phyloP scores from a whole-genome alignment of 1,140 invertebrate genomes.

The Eupeodes corollae region DNA sequence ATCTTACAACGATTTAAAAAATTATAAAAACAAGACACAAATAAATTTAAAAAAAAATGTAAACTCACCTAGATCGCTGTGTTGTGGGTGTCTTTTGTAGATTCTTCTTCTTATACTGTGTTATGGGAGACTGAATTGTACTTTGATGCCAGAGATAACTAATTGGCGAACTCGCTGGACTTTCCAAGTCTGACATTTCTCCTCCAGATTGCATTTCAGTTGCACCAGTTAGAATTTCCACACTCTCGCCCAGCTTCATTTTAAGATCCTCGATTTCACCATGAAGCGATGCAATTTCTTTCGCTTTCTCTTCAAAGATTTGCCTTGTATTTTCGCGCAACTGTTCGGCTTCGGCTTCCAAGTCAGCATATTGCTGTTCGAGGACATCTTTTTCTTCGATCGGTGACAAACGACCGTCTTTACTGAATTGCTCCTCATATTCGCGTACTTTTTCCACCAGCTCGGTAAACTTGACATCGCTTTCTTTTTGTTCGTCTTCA shows the following conservation, averaged over 20 bases:
- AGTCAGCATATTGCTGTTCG: conserved; percentile 59
- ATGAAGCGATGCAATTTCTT: conserved; percentile 45
- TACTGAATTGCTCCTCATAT: conserved; percentile 65
- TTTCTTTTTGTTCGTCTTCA: conserved; percentile 63
- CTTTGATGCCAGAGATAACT: conserved; percentile 40
- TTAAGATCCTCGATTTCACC: conserved; percentile 39
- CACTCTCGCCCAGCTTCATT: conserved; percentile 26
- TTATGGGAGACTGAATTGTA: conserved; percentile 35
- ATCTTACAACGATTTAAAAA: not conserved
- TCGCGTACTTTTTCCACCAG: conserved; percentile 62
- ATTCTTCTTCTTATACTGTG: conserved; percentile 24
- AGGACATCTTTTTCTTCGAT: conserved; percentile 63
- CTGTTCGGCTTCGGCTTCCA: conserved; percentile 57
- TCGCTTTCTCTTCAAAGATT: conserved; percentile 38
- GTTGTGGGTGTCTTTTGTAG: conserved; percentile 4
- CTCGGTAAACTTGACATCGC: conserved; percentile 64
- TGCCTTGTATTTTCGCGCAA: conserved; percentile 29
- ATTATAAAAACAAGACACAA: not conserved
- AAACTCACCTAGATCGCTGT: too few species aligned
- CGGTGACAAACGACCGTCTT: conserved; percentile 50
- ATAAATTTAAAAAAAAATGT: too few species aligned
- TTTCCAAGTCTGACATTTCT: conserved; percentile 14
- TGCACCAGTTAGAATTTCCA: conserved; percentile 32
- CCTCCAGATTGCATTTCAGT: conserved; percentile 20
- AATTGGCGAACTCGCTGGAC: conserved; percentile 37